Evolutionary conservation across 2,797 vertebrate genomes (phyloP).

Genomic region (Sebastes taczanowskii): DNA sequence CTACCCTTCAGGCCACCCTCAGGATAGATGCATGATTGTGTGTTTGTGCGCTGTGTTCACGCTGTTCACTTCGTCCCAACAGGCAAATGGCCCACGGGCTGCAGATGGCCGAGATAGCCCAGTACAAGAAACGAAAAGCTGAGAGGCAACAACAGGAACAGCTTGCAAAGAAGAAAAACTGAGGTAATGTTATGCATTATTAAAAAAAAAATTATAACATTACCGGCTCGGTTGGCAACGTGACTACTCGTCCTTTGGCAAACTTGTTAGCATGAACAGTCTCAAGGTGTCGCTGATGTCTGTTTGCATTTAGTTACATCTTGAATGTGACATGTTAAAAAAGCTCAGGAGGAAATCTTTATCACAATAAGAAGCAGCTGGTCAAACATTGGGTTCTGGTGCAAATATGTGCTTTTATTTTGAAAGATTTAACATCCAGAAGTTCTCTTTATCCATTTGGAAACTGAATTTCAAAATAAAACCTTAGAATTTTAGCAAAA

Average conservation of each 20-base stretch:
- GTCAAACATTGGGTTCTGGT: not conserved
- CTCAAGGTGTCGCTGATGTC: constrained; percentile 6
- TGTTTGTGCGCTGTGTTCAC: constrained; percentile 61
- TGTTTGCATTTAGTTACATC: constrained; percentile 28
- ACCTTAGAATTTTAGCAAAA: no score
- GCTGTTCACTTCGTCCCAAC: constrained; percentile 51
- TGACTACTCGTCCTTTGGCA: constrained; percentile 50
- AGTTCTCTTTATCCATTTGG: not conserved
- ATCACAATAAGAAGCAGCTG: not conserved
- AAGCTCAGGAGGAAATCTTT: not conserved
- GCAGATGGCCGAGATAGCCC: constrained; percentile 88
- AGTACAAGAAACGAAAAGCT: constrained; percentile 87
- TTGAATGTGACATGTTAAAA: not conserved
- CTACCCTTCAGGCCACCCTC: no score
- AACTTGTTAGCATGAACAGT: constrained; percentile 10
- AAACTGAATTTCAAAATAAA: not conserved
- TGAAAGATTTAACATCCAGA: not conserved
- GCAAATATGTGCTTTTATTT: not conserved
- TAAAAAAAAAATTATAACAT: constrained; percentile 79
- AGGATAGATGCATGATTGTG: no score
- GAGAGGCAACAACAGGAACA: constrained; percentile 83
- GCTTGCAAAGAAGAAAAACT: constrained; percentile 86
- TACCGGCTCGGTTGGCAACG: constrained; percentile 56
- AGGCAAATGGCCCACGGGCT: constrained; percentile 87
- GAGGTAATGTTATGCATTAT: constrained; percentile 86